Percentiles rank a stretch among this genome's conserved stretches.
These are phyloP conservation scores for Tragelaphus eurycerus DNA, from an alignment of 2,797 vertebrate species.

Conservation along the genomic window DNA sequence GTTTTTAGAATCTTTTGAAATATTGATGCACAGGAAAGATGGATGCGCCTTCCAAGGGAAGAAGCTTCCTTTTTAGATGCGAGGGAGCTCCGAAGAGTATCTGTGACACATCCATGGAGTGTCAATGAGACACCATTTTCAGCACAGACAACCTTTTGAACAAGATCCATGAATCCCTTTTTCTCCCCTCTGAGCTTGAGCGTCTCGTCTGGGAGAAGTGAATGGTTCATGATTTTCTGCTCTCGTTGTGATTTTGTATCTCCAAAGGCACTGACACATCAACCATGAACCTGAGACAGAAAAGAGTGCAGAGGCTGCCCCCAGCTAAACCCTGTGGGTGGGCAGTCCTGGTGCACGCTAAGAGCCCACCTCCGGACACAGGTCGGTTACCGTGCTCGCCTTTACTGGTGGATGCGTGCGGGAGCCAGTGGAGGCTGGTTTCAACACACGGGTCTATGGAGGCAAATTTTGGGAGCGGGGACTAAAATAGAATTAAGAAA, in stretches of 20 bases:
- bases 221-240: neutral
- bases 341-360: neutral
- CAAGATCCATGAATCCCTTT: neutral
- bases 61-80: neutral
- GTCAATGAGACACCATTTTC: neutral
- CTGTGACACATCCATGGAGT: accelerated
- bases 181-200: neutral
- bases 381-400: neutral
- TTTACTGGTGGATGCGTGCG: neutral
- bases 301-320: neutral
- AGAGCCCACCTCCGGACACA: neutral
- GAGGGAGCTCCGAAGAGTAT: accelerated
- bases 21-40: neutral
- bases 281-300: neutral
- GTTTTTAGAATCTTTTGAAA: neutral
- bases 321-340: neutral
- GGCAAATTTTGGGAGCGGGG: accelerated
- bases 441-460: neutral
- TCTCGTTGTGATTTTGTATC: neutral
- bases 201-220: neutral
- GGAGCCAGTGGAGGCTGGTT: neutral
- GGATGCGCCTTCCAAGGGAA: neutral
- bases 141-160: neutral
- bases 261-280: neutral
- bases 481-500: neutral